Percentiles rank a stretch among this genome's conserved stretches.
Evolutionary conservation across 1,140 invertebrate species (phyloP).

Genomic region (Ceratosolen solmsi): DNA sequence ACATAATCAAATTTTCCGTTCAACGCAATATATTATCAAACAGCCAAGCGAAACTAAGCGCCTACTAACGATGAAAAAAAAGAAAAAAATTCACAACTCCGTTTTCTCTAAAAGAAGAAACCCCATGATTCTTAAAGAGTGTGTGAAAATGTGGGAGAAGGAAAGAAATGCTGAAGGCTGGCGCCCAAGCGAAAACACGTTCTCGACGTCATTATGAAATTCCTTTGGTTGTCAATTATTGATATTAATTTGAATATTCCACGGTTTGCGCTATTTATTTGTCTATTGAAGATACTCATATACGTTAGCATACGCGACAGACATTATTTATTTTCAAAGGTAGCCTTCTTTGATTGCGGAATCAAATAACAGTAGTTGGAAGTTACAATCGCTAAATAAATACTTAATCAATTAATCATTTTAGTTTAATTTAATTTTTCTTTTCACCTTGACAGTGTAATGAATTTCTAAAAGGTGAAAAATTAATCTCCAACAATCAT

Average conservation of each 20-base stretch:
- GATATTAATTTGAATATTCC: conserved; percentile 37
- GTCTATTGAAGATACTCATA: background rate
- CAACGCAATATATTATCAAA: background rate
- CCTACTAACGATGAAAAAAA: background rate
- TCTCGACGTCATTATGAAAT: conserved; percentile 32
- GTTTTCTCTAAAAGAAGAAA: conserved; percentile 19
- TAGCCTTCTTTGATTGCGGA: background rate
- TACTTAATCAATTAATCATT: background rate
- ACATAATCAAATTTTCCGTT: conserved; percentile 24
- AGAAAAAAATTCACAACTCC: conserved; percentile 15
- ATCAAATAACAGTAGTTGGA: conserved; percentile 22
- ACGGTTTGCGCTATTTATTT: background rate
- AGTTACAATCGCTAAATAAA: background rate
- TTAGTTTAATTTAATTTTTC: background rate
- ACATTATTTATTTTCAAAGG: background rate
- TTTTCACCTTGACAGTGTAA: background rate
- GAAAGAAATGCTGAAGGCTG: background rate
- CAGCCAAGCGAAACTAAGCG: background rate
- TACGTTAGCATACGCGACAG: background rate
- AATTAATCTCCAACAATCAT: background rate
- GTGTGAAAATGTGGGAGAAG: conserved; percentile 28
- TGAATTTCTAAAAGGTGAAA: background rate
- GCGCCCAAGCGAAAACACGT: conserved; percentile 26
- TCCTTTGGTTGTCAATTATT: conserved; percentile 32
- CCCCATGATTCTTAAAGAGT: background rate